Evolutionary conservation across 2,888 invertebrate species (phyloP).

Genomic region (Cheilosia grossa): DNA sequence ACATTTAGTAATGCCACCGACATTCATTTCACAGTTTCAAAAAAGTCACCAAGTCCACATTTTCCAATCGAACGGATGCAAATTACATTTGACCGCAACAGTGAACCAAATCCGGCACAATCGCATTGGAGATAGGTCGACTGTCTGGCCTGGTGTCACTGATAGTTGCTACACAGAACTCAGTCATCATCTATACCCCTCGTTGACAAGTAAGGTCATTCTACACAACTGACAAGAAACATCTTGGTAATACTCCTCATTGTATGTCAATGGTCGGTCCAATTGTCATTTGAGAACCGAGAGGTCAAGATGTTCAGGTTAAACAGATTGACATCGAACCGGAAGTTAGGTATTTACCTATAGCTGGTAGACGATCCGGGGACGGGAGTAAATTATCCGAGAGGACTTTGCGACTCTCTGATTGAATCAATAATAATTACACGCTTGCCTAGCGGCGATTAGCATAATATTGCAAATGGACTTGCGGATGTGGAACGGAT

Average conservation of each 20-base stretch:
- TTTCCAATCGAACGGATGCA: conserved; percentile 43
- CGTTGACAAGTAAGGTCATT: background rate
- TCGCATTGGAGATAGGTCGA: conserved; percentile 32
- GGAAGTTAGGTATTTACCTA: no score
- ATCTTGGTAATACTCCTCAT: conserved; percentile 45
- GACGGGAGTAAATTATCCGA: conserved; percentile 40
- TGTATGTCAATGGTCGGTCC: conserved; percentile 46
- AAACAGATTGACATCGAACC: conserved; percentile 49
- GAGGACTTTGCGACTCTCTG: conserved; percentile 50
- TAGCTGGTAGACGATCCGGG: background rate
- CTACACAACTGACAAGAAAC: conserved; percentile 8
- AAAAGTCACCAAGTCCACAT: conserved; percentile 26
- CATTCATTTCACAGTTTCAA: conserved; percentile 22
- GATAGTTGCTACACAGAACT: conserved; percentile 13
- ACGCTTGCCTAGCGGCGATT: conserved; percentile 67
- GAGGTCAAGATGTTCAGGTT: conserved; percentile 69
- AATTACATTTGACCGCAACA: conserved; percentile 59
- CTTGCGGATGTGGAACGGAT: conserved; percentile 67
- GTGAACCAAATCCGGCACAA: conserved; percentile 14
- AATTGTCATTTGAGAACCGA: conserved; percentile 29
- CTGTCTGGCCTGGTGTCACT: conserved; percentile 41
- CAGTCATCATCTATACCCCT: background rate
- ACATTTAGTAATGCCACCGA: no score
- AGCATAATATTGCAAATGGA: conserved; percentile 69
- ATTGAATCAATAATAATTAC: conserved; percentile 73